These are phyloP conservation scores for Luehdorfia chinensis DNA, from an alignment of 1,140 invertebrate species.

Conservation along the genomic window DNA sequence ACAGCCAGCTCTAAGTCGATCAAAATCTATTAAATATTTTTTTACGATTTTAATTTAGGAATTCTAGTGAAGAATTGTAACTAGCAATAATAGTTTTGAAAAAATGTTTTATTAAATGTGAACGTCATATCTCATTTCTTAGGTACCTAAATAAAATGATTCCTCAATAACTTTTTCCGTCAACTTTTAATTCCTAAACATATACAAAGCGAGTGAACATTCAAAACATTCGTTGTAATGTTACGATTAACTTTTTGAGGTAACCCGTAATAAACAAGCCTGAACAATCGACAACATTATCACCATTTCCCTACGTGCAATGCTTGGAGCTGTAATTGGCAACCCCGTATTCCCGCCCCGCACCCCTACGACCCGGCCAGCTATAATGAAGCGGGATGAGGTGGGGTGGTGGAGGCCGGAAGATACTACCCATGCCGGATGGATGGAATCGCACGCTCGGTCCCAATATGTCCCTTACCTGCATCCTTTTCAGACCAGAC, in stretches of 20 bases:
- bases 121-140: no score
- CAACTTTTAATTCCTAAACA: neutral
- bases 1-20: no score
- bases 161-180: no score
- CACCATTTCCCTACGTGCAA: conserved; percentile 25
- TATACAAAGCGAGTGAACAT: neutral
- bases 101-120: no score
- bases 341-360: conserved; percentile 41
- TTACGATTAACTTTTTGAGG: conserved; percentile 8
- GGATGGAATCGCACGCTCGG: conserved; percentile 38
- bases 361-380: conserved; percentile 54
- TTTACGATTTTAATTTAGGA: no score
- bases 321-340: conserved; percentile 34
- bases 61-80: no score
- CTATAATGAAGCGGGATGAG: conserved; percentile 54
- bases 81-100: no score
- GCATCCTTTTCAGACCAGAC: conserved; percentile 39
- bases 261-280: conserved; percentile 9
- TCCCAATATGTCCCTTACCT: conserved; percentile 30
- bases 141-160: no score
- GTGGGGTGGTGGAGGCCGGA: conserved; percentile 42
- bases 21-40: no score
- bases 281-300: conserved; percentile 1
- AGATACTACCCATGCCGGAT: conserved; percentile 50
- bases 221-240: conserved; percentile 4